Conservation (phyloP, 2,113 vertebrate genomes). For the Muntiacus reevesi region DNA sequence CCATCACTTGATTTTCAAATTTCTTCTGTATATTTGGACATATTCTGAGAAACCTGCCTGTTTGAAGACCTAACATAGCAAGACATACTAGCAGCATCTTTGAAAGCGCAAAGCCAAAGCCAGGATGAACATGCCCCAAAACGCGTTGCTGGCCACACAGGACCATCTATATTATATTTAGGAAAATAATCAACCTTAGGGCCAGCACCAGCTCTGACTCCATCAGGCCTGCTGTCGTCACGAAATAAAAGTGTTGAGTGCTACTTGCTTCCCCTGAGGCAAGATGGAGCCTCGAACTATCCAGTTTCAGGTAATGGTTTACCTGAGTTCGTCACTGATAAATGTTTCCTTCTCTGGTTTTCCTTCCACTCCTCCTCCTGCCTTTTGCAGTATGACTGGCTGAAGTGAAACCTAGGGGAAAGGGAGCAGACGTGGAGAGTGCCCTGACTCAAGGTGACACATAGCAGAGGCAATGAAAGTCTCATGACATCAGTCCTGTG, state of each 20-base stretch:
- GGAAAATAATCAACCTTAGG: background rate
- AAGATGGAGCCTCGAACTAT: background rate
- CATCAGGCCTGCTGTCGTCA: background rate
- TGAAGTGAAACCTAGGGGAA: conserved; percentile 12
- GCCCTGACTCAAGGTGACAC: background rate
- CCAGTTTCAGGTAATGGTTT: background rate
- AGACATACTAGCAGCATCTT: background rate
- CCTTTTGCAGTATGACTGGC: background rate
- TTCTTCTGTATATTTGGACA: background rate
- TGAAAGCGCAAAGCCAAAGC: background rate
- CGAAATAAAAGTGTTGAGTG: background rate
- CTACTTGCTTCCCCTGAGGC: background rate
- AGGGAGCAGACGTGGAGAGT: background rate
- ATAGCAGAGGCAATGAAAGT: background rate
- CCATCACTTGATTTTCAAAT: background rate
- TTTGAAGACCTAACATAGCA: background rate
- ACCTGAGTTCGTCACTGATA: background rate
- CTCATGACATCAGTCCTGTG: background rate
- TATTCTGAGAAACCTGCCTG: background rate
- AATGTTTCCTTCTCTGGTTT: background rate
- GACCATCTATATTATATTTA: background rate
- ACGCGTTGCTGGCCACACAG: background rate
- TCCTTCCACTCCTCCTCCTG: background rate
- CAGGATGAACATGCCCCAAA: background rate
- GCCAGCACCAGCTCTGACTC: background rate